phyloP scores from a whole-genome alignment of 2,797 vertebrate species.

The Notolepis coatsorum region DNA sequence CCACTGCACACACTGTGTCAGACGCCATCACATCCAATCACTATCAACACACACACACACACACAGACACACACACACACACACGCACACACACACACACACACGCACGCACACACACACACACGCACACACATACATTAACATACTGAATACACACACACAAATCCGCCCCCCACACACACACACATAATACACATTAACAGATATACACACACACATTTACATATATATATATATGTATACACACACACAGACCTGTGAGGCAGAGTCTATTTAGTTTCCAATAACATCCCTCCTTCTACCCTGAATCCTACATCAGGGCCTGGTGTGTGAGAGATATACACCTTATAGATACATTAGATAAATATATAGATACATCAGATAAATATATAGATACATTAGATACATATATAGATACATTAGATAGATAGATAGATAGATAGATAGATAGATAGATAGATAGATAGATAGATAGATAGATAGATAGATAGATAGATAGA shows the following conservation, averaged over 20 bases:
- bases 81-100: constrained; percentile 8
- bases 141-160: constrained; percentile 16
- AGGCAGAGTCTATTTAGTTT: constrained; percentile 78
- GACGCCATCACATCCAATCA: constrained; percentile 73
- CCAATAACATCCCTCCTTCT: constrained; percentile 61
- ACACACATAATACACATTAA: neutral
- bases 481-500: too few relatives aligned
- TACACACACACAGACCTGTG: constrained; percentile 56
- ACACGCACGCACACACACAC: neutral
- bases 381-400: constrained; percentile 75
- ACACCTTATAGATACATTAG: constrained; percentile 71
- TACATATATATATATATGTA: constrained; percentile 35
- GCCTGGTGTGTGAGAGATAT: constrained; percentile 52
- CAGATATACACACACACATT: constrained; percentile 4
- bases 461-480: too few relatives aligned
- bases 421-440: constrained; percentile 9
- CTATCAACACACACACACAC: constrained; percentile 37
- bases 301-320: constrained; percentile 50
- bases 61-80: constrained; percentile 13
- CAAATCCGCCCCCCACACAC: constrained; percentile 1
- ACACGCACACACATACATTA: constrained; percentile 33
- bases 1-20: constrained; percentile 78
- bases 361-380: constrained; percentile 77
- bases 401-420: constrained; percentile 76
- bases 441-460: too few relatives aligned